These are phyloP conservation scores for Ia io DNA, from an alignment of 2,113 vertebrate species.

Conservation along the genomic window DNA sequence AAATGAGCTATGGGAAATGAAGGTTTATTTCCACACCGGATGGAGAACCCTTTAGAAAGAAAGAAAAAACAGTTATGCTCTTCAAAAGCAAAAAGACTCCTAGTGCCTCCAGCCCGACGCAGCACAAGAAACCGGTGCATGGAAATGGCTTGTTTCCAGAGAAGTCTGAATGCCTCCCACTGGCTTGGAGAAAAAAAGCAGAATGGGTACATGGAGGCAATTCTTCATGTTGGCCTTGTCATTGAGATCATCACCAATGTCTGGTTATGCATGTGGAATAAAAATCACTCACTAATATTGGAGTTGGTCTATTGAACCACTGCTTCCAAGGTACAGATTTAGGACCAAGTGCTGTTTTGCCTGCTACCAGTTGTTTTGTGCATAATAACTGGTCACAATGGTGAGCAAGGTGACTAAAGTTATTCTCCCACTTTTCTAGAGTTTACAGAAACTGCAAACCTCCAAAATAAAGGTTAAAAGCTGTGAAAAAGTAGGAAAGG, in stretches of 20 bases:
- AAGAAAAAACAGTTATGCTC: not conserved
- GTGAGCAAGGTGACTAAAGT: not conserved
- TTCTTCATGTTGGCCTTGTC: not conserved
- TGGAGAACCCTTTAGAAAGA: not conserved
- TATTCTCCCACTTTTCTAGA: not conserved
- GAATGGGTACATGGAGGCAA: not conserved
- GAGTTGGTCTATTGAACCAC: not conserved
- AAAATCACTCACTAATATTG: not conserved
- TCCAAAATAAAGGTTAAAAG: not conserved
- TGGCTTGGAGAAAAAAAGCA: not conserved
- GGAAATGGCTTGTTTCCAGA: not conserved
- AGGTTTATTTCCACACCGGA: slow-evolving; percentile 43
- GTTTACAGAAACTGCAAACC: not conserved
- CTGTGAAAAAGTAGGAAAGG: not conserved
- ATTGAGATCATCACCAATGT: not conserved
- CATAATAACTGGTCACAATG: not conserved
- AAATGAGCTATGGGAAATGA: slow-evolving; percentile 21
- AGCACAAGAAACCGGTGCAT: not conserved
- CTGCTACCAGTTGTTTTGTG: not conserved
- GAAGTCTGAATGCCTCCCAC: not conserved
- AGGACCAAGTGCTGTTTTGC: not conserved
- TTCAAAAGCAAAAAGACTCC: not conserved
- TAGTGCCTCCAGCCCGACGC: not conserved
- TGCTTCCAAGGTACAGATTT: not conserved
- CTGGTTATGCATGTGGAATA: not conserved